Evolutionary conservation across 2,113 vertebrate genomes (phyloP).

Genomic region (Girardinichthys multiradiatus): DNA sequence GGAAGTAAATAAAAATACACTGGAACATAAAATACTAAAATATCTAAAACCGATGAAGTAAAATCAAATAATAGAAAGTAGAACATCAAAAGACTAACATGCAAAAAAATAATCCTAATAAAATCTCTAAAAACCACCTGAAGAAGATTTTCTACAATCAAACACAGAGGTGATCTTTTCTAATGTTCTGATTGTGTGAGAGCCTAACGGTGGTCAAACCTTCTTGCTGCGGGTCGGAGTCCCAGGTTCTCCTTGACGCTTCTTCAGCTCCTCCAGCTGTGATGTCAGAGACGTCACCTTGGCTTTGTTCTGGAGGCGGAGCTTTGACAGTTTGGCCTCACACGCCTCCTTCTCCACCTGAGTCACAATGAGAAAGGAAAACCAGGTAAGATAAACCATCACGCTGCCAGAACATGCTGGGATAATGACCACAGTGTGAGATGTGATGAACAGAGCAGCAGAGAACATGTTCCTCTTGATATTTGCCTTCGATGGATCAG

Average conservation of each 20-base stretch:
- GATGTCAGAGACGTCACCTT: conserved; percentile 86
- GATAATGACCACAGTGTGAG: too few species aligned
- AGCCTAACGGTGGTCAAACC: conserved; percentile 52
- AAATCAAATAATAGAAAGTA: not conserved
- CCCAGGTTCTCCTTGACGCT: conserved; percentile 70
- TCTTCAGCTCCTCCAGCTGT: conserved; percentile 87
- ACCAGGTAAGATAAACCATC: not conserved
- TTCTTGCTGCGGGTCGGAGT: conserved; percentile 79
- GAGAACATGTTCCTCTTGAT: not conserved
- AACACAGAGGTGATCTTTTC: too few species aligned
- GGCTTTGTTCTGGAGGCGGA: conserved; percentile 90
- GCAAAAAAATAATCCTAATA: not conserved
- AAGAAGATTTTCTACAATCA: too few species aligned
- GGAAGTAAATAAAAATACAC: not conserved
- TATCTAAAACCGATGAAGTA: not conserved
- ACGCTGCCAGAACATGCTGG: not conserved
- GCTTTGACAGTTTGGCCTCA: conserved; percentile 86
- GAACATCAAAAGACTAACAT: not conserved
- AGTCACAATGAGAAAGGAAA: not conserved
- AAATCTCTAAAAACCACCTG: not conserved
- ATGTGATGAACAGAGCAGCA: too few species aligned
- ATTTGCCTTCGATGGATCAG: not conserved
- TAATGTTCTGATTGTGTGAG: too few species aligned
- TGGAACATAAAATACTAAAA: not conserved
- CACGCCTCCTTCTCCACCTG: conserved; percentile 86